Evolutionary conservation across 2,888 invertebrate genomes (phyloP), one percentile per base, ranked within the genome.

Genomic region (Lasioglossum marginatum): DNA sequence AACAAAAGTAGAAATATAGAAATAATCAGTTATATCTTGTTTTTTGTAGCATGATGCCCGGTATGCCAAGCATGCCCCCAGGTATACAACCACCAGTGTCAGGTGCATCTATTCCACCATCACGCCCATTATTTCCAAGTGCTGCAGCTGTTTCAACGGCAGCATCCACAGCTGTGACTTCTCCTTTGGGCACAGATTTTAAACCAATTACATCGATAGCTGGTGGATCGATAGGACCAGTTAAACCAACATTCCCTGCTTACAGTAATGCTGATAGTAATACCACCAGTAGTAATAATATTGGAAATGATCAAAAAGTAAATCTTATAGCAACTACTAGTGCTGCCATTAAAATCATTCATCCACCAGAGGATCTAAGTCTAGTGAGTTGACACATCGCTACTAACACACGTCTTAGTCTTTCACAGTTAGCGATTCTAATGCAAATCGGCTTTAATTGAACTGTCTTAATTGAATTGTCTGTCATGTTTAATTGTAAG

Each of bases 281-380:
- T 34, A 88, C 86, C 12, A 95, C 95, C 76, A 92, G 94, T 57
- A 95, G 95, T 86, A 96, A 96, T 92, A 96, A 95, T 87, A 95
- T 96, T 6, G 95, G 95, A 2, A 95, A 95, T 85, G 96, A 95
- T 77, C 94, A 95, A 45, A 96, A 96, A 91, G 95, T 95, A 43
- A 95, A 95, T 86, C 96, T 97, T 14, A 97, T 98, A 77, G 97
- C 97, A 23, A 97, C 97, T n/a, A 97, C 97, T 10, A 97, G 98
- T 70, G 97, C 98, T 10, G 97, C 98, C 63, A 98, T 98, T 93
- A 97, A 98, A 95, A 99, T 99, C 81, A 97, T 99, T 91, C 99
- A 99, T 95, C 99, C 99, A 0, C 97, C 98, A 0, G 99, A 99
- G 95, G 98, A 99, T 95, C 97, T 98, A 79, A 99, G 99, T 48